These are phyloP conservation scores for Fukomys damarensis DNA, from an alignment of 2,113 vertebrate species.

Conservation along the genomic window DNA sequence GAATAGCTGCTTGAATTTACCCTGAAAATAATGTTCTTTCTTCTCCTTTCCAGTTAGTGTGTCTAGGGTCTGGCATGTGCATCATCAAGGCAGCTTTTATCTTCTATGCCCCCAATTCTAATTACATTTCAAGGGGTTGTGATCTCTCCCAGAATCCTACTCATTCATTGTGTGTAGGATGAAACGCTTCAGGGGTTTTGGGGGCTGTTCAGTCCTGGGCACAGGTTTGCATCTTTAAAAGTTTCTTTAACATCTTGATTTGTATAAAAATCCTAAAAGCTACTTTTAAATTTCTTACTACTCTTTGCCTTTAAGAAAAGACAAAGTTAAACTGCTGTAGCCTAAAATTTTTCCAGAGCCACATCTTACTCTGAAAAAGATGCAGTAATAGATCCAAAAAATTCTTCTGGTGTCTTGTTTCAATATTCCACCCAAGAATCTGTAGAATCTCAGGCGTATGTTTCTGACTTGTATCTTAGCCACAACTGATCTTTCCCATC, in stretches of 20 bases:
- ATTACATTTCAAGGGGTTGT: slow-evolving; percentile 47
- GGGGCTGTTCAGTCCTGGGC: background rate
- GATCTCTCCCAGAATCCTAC: slow-evolving; percentile 49
- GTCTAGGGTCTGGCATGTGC: background rate
- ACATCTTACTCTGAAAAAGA: slow-evolving; percentile 26
- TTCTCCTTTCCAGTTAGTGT: slow-evolving; percentile 4
- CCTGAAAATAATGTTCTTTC: background rate
- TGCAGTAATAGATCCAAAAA: background rate
- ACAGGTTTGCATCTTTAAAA: slow-evolving; percentile 25
- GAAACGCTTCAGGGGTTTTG: background rate
- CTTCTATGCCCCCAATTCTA: slow-evolving; percentile 46
- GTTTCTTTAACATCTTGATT: slow-evolving; percentile 4
- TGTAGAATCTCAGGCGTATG: background rate
- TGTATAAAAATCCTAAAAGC: slow-evolving; percentile 24
- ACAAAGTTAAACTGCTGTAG: background rate
- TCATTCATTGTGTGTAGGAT: slow-evolving; percentile 14
- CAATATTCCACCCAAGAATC: slow-evolving; percentile 15
- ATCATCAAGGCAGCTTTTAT: slow-evolving; percentile 53
- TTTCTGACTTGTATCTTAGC: slow-evolving; percentile 8
- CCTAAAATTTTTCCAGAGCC: slow-evolving; percentile 49
- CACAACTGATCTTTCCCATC: background rate
- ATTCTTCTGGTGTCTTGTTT: slow-evolving; percentile 59
- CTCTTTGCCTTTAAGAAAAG: slow-evolving; percentile 34
- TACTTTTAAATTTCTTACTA: background rate
- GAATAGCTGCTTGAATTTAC: background rate